Evolutionary conservation across 2,797 vertebrate species (phyloP), one percentile per base, ranked within the genome.

Genomic region (Gallinago stenura): DNA sequence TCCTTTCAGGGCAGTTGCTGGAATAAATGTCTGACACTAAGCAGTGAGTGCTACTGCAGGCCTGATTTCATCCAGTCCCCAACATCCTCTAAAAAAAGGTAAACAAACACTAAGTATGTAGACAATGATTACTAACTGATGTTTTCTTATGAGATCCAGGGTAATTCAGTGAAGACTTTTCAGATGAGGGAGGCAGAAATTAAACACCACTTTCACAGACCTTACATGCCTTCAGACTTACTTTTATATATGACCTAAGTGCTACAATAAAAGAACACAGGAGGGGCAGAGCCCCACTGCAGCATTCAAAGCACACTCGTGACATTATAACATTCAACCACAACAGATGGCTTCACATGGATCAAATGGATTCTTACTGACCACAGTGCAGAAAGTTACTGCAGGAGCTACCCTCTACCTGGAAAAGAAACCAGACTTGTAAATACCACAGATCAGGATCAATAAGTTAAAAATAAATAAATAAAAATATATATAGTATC

Each of bases 291-390:
- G 33, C 39, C 78, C 50, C 26, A 66, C 43, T 39, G 39, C 54
- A 57, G 62, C 62, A 81, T 92, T 90, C 92, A 92, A 60, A 79
- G 70, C 56, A 60, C 33, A 7, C 65, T 93, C n/a, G 7, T 14
- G 48, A 54, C 58, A 65, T 58, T 57, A 56, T n/a, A 83, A 75
- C 50, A 20, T 39, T 33, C 30, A 89, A 39, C 53, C 75, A 14
- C 45, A 91, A 88, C 54, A 73, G 72, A 68, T 50, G 30, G 28
- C 22, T 41, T 79, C 30, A 50, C 58, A 71, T 91, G 84, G 64
- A 91, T 90, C 85, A 82, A 66, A 84, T n/a, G 35, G 70, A 93
- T 88, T 92, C 78, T 88, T 82, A 37, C 56, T 76, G 92, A 73
- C 62, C 56, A 60, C 1, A 19, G 48, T 5, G 15, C 39, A 60